Base-by-base conservation (phyloP, 2,888 invertebrate genomes). In the Hirtodrosophila confusa region DNA sequence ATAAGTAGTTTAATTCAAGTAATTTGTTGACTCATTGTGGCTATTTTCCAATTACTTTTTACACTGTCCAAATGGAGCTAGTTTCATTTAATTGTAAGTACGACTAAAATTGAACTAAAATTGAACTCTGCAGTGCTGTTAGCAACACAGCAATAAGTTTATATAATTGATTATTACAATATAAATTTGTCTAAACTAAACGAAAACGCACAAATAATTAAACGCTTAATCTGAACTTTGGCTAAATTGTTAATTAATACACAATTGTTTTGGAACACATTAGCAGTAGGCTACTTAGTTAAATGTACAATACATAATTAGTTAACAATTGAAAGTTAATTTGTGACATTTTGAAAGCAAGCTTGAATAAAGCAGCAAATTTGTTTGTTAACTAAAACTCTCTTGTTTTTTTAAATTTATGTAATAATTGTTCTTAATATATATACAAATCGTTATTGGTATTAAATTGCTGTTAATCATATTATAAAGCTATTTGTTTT, bases 181-280 rank as follows among this genome's bases (percentile, higher is more conserved):
- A 54, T 49, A 65, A 73, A 57, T 69, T 80, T 55, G 11, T 27
- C 85, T 87, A 78, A 87, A 87, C 63, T 75, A 66, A 70, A 79
- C 75, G 61, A 58, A 64, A 64, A 62, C 43, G 57, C 54, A 49
- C 50, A 58, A 47, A 44, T 37, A 53, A 39, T 56, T 29, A 75
- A 75, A 65, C 24, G 58, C 76, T 71, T 71, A 86, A 50, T 36
- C 56, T 53, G 62, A 85, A 69, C 71, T 85, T 87, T 87, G 86
- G 82, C 88, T 87, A 87, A 51, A 60, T 62, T 71, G 57, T 83
- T 79, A 64, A 66, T 65, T 67, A 74, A 60, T 65, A 78, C 64
- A 85, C 75, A 79, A 69, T 80, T 78, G 48, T 74, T 80, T 66
- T 80, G 86, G 88, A 82, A 82, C 82, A 82, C 86, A 82, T 82